Evolutionary conservation across 1,140 invertebrate species (phyloP).

Genomic region (Nasonia giraulti): DNA sequence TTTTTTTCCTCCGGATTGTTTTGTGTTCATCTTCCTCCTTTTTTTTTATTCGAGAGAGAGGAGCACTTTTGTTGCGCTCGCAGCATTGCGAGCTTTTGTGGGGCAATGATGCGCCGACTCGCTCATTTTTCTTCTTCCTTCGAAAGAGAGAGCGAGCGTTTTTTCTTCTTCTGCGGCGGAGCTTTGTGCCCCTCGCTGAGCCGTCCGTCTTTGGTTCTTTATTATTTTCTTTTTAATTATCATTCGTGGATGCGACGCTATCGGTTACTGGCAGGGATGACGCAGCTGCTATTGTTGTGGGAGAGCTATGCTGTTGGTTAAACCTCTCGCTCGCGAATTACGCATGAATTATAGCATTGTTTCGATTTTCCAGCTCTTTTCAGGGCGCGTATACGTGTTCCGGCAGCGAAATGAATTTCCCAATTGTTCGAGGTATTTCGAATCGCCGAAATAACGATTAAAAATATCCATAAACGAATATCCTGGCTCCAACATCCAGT

Average conservation of each 20-base stretch:
- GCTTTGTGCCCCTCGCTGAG: neutral
- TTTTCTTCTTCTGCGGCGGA: neutral
- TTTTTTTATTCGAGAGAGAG: constrained; percentile 5
- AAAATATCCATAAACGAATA: no score
- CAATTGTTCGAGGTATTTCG: neutral
- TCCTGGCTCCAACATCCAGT: no score
- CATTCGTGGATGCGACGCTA: neutral
- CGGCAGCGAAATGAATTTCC: neutral
- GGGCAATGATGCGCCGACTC: neutral
- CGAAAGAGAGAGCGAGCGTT: neutral
- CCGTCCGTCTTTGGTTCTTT: neutral
- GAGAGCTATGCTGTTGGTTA: neutral
- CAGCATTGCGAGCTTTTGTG: constrained; percentile 7
- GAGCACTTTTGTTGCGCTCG: constrained; percentile 8
- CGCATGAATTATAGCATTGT: no score
- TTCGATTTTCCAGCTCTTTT: neutral
- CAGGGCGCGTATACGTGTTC: neutral
- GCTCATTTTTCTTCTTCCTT: constrained; percentile 2
- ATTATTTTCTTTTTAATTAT: neutral
- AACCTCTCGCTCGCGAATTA: neutral
- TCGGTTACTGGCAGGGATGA: neutral
- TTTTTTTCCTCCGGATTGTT: neutral
- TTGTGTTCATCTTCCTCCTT: neutral
- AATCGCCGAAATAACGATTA: neutral
- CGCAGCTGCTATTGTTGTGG: neutral